Conservation (phyloP, 2,888 invertebrate species). For the Homarus gammarus region DNA sequence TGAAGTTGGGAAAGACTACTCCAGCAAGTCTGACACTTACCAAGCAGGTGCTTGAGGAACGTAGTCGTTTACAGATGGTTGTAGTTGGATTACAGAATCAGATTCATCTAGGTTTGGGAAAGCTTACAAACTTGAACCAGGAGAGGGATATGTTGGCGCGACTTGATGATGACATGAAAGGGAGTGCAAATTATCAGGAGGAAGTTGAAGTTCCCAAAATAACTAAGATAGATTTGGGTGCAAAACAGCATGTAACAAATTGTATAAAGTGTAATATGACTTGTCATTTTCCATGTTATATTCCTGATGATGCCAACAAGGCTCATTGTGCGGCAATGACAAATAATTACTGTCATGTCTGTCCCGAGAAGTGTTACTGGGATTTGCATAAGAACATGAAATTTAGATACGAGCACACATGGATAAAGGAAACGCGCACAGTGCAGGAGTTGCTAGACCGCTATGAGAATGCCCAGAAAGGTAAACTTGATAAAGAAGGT, state of each 20-base stretch:
- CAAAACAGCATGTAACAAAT: slow-evolving; percentile 76
- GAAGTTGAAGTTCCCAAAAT: slow-evolving; percentile 69
- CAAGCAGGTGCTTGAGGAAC: slow-evolving; percentile 76
- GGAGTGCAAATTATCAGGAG: slow-evolving; percentile 76
- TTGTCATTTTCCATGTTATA: slow-evolving; percentile 77
- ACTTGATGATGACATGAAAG: slow-evolving; percentile 64
- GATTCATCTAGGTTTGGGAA: slow-evolving; percentile 66
- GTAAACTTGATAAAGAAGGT: slow-evolving; percentile 58
- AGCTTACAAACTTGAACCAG: slow-evolving; percentile 59
- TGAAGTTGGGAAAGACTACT: slow-evolving; percentile 49
- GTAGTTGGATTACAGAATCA: slow-evolving; percentile 73
- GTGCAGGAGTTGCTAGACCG: slow-evolving; percentile 75
- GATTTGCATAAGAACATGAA: slow-evolving; percentile 65
- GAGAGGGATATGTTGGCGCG: slow-evolving; percentile 72
- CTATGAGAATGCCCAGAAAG: slow-evolving; percentile 74
- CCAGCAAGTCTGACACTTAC: slow-evolving; percentile 74
- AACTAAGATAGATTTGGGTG: slow-evolving; percentile 31
- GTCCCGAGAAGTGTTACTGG: slow-evolving; percentile 71
- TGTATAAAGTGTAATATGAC: slow-evolving; percentile 77
- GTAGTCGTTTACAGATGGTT: slow-evolving; percentile 64
- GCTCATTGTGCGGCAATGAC: slow-evolving; percentile 76
- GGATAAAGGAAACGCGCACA: slow-evolving; percentile 71
- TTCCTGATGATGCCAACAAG: slow-evolving; percentile 76
- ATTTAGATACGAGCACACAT: slow-evolving; percentile 55
- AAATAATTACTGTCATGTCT: slow-evolving; percentile 55